Percentiles rank a stretch among this genome's conserved stretches.
phyloP scores from a whole-genome alignment of 2,797 vertebrate species.

The Gila robusta region DNA sequence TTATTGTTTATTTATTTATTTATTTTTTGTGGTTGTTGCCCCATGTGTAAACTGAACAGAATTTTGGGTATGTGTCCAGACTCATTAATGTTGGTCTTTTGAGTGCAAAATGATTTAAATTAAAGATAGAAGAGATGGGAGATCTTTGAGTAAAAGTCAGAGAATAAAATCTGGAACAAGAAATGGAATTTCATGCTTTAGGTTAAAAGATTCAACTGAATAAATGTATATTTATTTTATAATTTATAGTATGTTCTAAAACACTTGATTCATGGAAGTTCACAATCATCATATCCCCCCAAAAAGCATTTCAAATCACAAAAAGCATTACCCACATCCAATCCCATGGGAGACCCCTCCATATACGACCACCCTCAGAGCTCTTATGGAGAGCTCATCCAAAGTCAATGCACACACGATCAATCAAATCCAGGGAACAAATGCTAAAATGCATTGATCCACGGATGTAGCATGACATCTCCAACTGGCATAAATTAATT shows the following conservation, averaged over 20 bases:
- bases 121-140: not conserved
- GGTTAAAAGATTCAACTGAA: not conserved
- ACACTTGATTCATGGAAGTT: not conserved
- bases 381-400: constrained; percentile 34
- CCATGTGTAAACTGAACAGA: constrained; percentile 24
- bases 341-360: constrained; percentile 12
- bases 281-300: too few species aligned
- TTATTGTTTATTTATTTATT: too few species aligned
- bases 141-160: constrained; percentile 3
- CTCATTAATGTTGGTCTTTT: constrained; percentile 21
- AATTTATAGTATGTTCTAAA: not conserved
- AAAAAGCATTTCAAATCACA: too few species aligned
- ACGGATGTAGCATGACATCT: constrained; percentile 43
- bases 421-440: constrained; percentile 55
- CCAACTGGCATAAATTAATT: constrained; percentile 56
- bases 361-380: not conserved
- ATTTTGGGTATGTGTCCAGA: constrained; percentile 36
- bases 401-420: constrained; percentile 59
- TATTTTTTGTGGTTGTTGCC: not conserved
- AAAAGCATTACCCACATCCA: constrained; percentile 43
- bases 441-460: constrained; percentile 62
- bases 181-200: not conserved
- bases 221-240: not conserved
- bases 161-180: not conserved
- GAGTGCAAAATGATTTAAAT: constrained; percentile 25